Percentiles rank a stretch among this genome's conserved stretches.
These are phyloP conservation scores for Halcyon chelicuti DNA, from an alignment of 2,797 vertebrate species.

Conservation along the genomic window DNA sequence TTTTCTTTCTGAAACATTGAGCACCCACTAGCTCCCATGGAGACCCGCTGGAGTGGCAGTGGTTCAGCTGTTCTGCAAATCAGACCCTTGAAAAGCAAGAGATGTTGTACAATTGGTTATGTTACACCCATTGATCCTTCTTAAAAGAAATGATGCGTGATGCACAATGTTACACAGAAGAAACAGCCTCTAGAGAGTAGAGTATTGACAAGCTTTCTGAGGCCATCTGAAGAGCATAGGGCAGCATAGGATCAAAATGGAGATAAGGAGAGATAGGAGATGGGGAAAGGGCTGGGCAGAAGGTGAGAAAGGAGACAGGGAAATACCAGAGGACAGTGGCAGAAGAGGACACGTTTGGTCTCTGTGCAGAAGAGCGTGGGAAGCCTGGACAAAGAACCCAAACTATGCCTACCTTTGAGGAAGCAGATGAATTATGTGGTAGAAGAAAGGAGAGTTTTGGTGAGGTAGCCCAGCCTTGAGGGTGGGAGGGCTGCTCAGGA, in stretches of 20 bases:
- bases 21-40: neutral
- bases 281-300: neutral
- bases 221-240: neutral
- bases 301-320: neutral
- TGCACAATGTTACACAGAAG: neutral
- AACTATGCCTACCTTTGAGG: neutral
- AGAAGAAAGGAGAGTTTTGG: neutral
- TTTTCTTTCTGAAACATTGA: neutral
- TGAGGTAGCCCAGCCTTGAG: neutral
- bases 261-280: neutral
- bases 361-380: neutral
- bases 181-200: neutral
- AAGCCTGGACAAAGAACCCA: neutral
- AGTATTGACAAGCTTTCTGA: neutral
- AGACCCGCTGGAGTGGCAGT: neutral
- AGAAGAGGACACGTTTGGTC: neutral
- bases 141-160: neutral
- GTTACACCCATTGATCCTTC: neutral
- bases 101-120: neutral
- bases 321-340: neutral
- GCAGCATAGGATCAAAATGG: neutral
- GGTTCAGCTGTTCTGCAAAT: neutral
- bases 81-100: neutral
- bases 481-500: neutral
- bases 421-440: neutral